Conservation (phyloP, 2,888 invertebrate genomes). For the Pristionchus maxplancki region DNA sequence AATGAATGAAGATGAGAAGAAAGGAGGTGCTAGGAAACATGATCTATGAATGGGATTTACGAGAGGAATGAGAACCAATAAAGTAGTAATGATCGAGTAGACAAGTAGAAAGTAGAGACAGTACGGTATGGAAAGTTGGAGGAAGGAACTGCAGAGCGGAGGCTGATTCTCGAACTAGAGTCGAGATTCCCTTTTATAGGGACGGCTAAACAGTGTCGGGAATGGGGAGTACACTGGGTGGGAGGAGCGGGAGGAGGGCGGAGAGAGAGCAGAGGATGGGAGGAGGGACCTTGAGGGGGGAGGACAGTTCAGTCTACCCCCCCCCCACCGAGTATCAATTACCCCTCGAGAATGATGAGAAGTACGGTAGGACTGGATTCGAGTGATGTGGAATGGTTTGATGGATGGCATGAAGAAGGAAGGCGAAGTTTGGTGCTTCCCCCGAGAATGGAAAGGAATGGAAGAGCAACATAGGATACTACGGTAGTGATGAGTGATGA, state of each 20-base stretch:
- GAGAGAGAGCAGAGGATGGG: neutral
- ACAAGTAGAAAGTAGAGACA: neutral
- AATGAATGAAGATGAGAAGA: neutral
- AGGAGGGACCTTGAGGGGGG: slow-evolving; percentile 3
- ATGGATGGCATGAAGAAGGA: slow-evolving; percentile 13
- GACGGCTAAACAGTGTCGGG: neutral
- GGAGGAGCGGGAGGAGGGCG: slow-evolving; percentile 20
- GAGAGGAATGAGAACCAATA: neutral
- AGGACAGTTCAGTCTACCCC: neutral
- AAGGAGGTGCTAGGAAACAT: neutral
- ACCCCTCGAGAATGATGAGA: slow-evolving; percentile 36
- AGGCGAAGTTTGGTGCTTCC: neutral
- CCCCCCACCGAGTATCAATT: slow-evolving; percentile 36
- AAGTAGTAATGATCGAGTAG: neutral
- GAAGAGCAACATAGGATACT: neutral
- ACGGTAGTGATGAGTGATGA: slow-evolving; percentile 16
- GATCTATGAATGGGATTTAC: neutral
- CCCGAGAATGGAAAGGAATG: neutral
- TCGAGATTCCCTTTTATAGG: slow-evolving; percentile 39
- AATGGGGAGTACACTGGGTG: slow-evolving; percentile 3
- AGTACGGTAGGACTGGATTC: slow-evolving; percentile 36
- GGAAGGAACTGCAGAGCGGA: neutral
- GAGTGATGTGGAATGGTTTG: neutral
- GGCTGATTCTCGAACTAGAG: slow-evolving; percentile 33
- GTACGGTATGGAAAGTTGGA: slow-evolving; percentile 22